Conservation (phyloP, 2,888 invertebrate species). For the Sesia bembeciformis region DNA sequence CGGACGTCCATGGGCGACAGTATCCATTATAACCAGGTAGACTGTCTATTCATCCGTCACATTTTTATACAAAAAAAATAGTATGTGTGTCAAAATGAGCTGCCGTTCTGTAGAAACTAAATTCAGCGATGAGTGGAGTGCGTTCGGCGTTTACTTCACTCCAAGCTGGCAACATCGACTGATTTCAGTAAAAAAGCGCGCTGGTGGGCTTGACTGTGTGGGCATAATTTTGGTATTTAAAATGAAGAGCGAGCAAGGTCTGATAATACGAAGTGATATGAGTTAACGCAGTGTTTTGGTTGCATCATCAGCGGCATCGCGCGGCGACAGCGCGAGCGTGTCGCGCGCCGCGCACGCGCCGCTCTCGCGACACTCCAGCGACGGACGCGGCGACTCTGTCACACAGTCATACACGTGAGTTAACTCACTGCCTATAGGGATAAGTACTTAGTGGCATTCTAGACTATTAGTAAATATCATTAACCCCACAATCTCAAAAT, state of each 20-base stretch:
- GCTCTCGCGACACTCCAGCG: slow-evolving; percentile 24
- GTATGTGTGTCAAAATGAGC: too few species aligned
- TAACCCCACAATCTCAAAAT: too few species aligned
- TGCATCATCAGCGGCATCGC: slow-evolving; percentile 10
- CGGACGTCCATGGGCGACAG: too few species aligned
- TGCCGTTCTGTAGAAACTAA: too few species aligned
- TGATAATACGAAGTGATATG: background rate
- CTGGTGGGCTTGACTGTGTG: background rate
- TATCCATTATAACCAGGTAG: too few species aligned
- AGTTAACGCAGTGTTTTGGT: background rate
- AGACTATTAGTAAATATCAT: too few species aligned
- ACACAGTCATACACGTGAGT: slow-evolving; percentile 24
- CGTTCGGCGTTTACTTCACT: too few species aligned
- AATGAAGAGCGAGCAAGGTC: background rate
- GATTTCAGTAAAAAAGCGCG: background rate
- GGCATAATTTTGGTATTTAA: background rate
- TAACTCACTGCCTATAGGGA: too few species aligned
- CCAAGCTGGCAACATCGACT: background rate
- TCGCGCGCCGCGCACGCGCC: slow-evolving; percentile 4
- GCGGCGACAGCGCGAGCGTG: slow-evolving; percentile 25
- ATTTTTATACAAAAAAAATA: too few species aligned
- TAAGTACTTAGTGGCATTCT: too few species aligned
- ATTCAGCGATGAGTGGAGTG: too few species aligned
- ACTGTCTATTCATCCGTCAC: too few species aligned
- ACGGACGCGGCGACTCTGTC: slow-evolving; percentile 25